Percentiles rank a stretch among this genome's conserved stretches.
Evolutionary conservation across 2,888 invertebrate species (phyloP).

Genomic region (Phlogophora meticulosa): DNA sequence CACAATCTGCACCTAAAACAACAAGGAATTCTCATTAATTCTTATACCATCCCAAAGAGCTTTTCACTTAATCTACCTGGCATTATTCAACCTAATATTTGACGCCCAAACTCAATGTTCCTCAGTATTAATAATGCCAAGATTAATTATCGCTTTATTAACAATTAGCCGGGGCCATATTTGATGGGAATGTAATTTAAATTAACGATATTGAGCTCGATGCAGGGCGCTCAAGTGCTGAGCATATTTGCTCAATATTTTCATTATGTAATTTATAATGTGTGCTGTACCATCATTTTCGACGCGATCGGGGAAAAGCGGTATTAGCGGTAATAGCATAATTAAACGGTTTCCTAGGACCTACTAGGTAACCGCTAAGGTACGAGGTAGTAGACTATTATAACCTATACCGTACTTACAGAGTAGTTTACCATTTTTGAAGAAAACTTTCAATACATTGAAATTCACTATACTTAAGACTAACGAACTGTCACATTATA

Average conservation of each 20-base stretch:
- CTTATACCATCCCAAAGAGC: slow-evolving; percentile 37
- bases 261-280: slow-evolving; percentile 61
- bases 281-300: slow-evolving; percentile 33
- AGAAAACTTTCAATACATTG: no score
- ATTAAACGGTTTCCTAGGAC: neutral
- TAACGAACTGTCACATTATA: no score
- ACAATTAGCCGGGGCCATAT: slow-evolving; percentile 73
- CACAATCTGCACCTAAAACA: neutral
- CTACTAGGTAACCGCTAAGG: neutral
- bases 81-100: slow-evolving; percentile 52
- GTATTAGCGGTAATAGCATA: neutral
- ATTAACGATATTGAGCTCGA: slow-evolving; percentile 74
- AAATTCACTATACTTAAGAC: no score
- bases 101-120: slow-evolving; percentile 50
- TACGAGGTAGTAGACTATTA: no score
- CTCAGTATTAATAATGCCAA: slow-evolving; percentile 64
- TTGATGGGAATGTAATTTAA: slow-evolving; percentile 77
- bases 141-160: slow-evolving; percentile 77
- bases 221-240: slow-evolving; percentile 71
- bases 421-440: no score
- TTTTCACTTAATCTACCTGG: slow-evolving; percentile 54
- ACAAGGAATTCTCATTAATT: slow-evolving; percentile 36
- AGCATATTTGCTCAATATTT: slow-evolving; percentile 73
- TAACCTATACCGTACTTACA: no score
- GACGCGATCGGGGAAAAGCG: slow-evolving; percentile 4